phyloP scores from a whole-genome alignment of 37 sponge, comb jelly and placozoan genomes.

The Tethya wilhelma region DNA sequence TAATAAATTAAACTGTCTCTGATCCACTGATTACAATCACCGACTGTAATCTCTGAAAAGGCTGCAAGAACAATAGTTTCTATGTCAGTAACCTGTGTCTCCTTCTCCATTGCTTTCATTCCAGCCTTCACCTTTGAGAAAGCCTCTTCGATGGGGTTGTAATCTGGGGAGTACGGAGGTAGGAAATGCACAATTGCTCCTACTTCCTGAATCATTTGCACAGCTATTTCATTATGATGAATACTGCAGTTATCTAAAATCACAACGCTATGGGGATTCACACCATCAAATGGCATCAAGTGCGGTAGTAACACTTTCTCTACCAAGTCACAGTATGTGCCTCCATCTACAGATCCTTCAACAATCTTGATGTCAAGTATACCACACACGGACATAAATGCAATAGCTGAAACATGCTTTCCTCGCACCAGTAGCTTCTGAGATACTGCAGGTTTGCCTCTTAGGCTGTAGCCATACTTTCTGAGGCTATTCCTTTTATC shows the following conservation, averaged over 20 bases:
- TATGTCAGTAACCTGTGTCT: not conserved
- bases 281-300: constrained; percentile 42
- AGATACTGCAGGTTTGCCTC: constrained; percentile 7
- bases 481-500: not conserved
- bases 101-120: constrained; percentile 22
- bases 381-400: constrained; percentile 36
- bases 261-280: constrained; percentile 22
- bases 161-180: constrained; percentile 34
- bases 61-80: constrained; percentile 40
- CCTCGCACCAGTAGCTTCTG: constrained; percentile 14
- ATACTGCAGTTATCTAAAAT: constrained; percentile 53
- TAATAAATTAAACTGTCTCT: not conserved
- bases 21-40: constrained; percentile 24
- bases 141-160: constrained; percentile 32
- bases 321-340: constrained; percentile 20
- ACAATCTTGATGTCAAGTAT: constrained; percentile 32
- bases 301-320: constrained; percentile 34
- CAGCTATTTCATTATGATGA: constrained; percentile 30
- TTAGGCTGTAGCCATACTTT: constrained; percentile 23
- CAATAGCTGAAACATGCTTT: constrained; percentile 32
- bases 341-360: constrained; percentile 31
- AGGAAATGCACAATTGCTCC: constrained; percentile 33
- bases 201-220: constrained; percentile 17
- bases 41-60: constrained; percentile 17
- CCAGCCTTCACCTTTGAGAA: constrained; percentile 41